Percentiles rank a stretch among this genome's conserved stretches.
Conservation (phyloP, 1,140 invertebrate genomes). For the Idris sp. region DNA sequence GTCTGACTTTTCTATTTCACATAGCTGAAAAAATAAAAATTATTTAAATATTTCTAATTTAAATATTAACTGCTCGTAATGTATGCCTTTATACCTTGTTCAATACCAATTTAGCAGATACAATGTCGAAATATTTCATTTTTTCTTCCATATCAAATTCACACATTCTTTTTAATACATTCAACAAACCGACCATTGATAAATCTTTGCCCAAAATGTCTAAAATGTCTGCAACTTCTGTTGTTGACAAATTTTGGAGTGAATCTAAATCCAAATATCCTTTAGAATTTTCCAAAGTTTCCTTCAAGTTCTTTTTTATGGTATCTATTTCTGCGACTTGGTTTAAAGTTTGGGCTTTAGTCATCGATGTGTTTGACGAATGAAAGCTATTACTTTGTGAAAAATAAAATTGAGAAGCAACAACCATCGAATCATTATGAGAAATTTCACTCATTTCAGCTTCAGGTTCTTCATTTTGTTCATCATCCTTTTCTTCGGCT, state of each 20-base stretch:
- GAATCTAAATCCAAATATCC: slow-evolving; percentile 32
- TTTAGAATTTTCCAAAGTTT: slow-evolving; percentile 26
- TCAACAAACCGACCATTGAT: slow-evolving; percentile 18
- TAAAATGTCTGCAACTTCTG: slow-evolving; percentile 16
- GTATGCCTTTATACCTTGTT: slow-evolving; percentile 10
- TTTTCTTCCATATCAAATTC: slow-evolving; percentile 38
- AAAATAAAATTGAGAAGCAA: slow-evolving; percentile 29
- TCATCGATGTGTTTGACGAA: neutral
- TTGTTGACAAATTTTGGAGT: slow-evolving; percentile 23
- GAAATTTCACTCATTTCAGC: neutral
- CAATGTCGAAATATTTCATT: slow-evolving; percentile 44
- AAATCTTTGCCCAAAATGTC: slow-evolving; percentile 23
- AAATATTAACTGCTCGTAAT: neutral
- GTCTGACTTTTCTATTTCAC: slow-evolving; percentile 5
- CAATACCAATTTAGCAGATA: slow-evolving; percentile 43
- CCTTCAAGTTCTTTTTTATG: slow-evolving; percentile 24
- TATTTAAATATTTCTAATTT: slow-evolving; percentile 9
- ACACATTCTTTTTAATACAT: slow-evolving; percentile 37
- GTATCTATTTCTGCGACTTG: slow-evolving; percentile 12
- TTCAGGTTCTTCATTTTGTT: slow-evolving; percentile 2
- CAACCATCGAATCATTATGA: neutral
- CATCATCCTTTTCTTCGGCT: slow-evolving; percentile 3
- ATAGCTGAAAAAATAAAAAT: slow-evolving; percentile 36
- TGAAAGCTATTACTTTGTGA: slow-evolving; percentile 12
- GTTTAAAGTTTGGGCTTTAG: neutral